Evolutionary conservation across 2,888 invertebrate genomes (phyloP).

Genomic region (Leptodirus hochenwartii): DNA sequence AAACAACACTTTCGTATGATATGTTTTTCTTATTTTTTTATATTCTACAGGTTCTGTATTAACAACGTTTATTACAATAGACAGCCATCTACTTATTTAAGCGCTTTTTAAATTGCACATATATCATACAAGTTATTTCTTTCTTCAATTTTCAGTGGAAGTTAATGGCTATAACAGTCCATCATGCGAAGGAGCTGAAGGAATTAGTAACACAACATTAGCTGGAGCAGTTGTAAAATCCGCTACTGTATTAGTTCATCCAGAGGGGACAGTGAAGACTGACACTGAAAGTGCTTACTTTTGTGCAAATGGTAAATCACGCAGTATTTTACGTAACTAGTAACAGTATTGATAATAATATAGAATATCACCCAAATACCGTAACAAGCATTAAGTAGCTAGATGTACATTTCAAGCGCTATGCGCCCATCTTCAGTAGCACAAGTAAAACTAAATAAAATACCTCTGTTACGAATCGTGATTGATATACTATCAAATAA

Average conservation of each 20-base stretch:
- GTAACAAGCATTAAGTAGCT: too few relatives aligned
- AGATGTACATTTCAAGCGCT: too few relatives aligned
- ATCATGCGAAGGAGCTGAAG: conserved; percentile 38
- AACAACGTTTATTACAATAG: too few relatives aligned
- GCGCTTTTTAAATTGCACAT: conserved; percentile 1
- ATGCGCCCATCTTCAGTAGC: too few relatives aligned
- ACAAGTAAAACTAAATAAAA: too few relatives aligned
- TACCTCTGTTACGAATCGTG: too few relatives aligned
- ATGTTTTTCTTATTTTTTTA: too few relatives aligned
- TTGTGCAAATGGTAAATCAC: conserved; percentile 48
- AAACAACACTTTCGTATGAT: too few relatives aligned
- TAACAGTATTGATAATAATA: not conserved
- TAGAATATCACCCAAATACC: too few relatives aligned
- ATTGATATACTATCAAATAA: too few relatives aligned
- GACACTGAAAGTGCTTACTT: conserved; percentile 51
- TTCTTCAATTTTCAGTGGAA: conserved; percentile 33
- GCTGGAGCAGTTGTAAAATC: conserved; percentile 43
- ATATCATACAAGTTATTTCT: not conserved
- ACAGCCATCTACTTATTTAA: too few relatives aligned
- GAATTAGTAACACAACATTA: conserved; percentile 36
- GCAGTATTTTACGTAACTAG: not conserved
- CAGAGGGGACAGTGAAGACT: conserved; percentile 42
- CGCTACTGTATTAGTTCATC: conserved; percentile 38
- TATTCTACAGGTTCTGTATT: too few relatives aligned
- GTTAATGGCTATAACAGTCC: conserved; percentile 47